Base-by-base conservation (phyloP, 1,140 invertebrate genomes). In the Magallana gigas region DNA sequence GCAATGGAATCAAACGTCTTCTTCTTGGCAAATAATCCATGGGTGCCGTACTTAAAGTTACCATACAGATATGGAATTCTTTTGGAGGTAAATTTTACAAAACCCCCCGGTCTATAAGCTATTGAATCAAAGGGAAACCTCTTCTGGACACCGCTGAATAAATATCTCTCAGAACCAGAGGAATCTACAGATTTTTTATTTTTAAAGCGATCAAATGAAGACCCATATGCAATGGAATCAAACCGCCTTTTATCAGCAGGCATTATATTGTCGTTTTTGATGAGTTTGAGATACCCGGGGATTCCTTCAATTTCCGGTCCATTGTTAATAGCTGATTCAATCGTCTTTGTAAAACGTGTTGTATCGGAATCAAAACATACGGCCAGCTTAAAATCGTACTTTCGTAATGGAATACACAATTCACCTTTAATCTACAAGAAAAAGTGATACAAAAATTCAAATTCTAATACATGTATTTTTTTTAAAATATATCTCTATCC, bases 1-100 rank as follows among this genome's bases (percentile, higher is more conserved):
- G 68, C 68, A 8, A 76, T 76, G 68, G 68, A 76, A 76, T 76
- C 68, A 8, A 76, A 76, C 8, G 68, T 76, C 68, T 76, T 76
- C 68, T 76, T 76, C 68, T 76, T 76, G 36, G 68, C 18, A 76
- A 76, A 76, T 29, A 76, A 76, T 18, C 68, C 68, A 12, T 76
- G 68, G 9, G 23, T 12, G 11, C 68, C 68, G 14, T 76, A 76
- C 36, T 29, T 18, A 12, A 29, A 76, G 68, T 76, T 36, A 2
- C 23, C 36, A 9, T 36, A 76, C 23, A 76, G 12, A 12, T 76
- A 76, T 9, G 68, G 68, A 76, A 76, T 76, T 12, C 68, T 23
- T 76, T 76, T 76, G 9, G 68, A 8, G 36, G 23, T 76, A 36
- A 76, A 76, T 76, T 29, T 76, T 29, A 18, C 68, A 76, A 76